A percentile compares a stretch with the other conserved stretches of the same genome.
phyloP scores from a whole-genome alignment of 2,797 vertebrate genomes.

The Schizopygopsis malacanthus region DNA sequence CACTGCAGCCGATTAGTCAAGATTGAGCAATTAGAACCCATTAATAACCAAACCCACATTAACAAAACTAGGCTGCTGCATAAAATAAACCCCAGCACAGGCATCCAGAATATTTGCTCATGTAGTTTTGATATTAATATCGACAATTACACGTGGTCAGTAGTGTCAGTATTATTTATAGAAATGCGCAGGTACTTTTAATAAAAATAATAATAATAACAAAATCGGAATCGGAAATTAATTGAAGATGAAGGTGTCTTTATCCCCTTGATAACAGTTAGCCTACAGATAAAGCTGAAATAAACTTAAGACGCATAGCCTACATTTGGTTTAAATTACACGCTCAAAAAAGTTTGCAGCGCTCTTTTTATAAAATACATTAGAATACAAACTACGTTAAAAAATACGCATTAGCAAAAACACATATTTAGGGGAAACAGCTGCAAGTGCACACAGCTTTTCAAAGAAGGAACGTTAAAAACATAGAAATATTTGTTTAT shows the following conservation, averaged over 20 bases:
- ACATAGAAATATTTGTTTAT: neutral
- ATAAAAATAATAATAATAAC: neutral
- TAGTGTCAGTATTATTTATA: neutral
- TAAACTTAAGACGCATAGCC: neutral
- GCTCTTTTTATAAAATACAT: neutral
- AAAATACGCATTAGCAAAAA: neutral
- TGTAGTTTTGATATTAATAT: conserved; percentile 65
- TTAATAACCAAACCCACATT: conserved; percentile 64
- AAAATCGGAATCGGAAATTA: neutral
- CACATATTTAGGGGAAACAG: neutral
- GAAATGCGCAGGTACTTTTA: conserved; percentile 14
- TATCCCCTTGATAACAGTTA: neutral
- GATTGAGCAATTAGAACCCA: conserved; percentile 76
- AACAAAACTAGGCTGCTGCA: conserved; percentile 53
- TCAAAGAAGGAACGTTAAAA: neutral
- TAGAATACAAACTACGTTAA: too few relatives aligned
- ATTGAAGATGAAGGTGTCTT: neutral
- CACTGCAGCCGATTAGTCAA: conserved; percentile 70
- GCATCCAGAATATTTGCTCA: neutral
- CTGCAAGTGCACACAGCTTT: neutral
- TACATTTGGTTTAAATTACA: neutral
- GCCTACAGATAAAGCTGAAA: neutral
- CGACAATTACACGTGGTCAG: neutral
- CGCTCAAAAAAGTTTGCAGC: neutral
- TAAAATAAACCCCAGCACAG: conserved; percentile 5